A percentile compares a stretch with the other conserved stretches of the same genome.
These are phyloP conservation scores for Vollenhovia emeryi DNA, from an alignment of 1,140 invertebrate genomes.

Conservation along the genomic window DNA sequence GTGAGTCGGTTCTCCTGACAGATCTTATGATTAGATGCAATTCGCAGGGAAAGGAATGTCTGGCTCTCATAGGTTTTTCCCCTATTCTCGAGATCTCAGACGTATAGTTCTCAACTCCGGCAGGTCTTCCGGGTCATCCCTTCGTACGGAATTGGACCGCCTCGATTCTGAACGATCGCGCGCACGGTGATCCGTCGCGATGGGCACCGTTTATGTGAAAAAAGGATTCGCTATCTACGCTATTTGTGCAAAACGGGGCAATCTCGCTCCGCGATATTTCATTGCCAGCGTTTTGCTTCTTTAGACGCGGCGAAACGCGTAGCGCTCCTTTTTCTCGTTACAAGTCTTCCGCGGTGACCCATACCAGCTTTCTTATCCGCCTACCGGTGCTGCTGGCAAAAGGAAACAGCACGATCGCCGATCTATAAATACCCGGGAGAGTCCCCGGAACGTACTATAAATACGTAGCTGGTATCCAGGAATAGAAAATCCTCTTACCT, in stretches of 20 bases:
- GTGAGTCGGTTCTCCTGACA: background rate
- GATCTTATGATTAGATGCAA: conserved; percentile 44
- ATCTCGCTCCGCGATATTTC: conserved; percentile 2
- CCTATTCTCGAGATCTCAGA: background rate
- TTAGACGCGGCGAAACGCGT: conserved; percentile 21
- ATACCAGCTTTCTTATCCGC: conserved; percentile 70
- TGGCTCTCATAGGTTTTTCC: background rate
- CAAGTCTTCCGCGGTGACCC: conserved; percentile 46
- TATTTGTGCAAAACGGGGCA: background rate
- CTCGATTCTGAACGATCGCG: background rate
- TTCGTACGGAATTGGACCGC: background rate
- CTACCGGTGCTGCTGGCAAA: conserved; percentile 47
- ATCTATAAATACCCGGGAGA: conserved; percentile 71
- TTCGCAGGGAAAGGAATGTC: conserved; percentile 15
- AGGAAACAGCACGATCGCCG: conserved; percentile 17
- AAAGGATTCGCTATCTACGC: background rate
- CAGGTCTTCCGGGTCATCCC: background rate
- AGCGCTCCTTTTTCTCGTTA: conserved; percentile 59
- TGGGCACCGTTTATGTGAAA: background rate
- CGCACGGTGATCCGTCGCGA: background rate
- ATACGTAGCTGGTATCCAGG: conserved; percentile 62
- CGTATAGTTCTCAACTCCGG: background rate
- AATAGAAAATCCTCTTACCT: conserved; percentile 68
- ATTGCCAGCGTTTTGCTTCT: conserved; percentile 32
- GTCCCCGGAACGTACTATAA: conserved; percentile 68